Evolutionary conservation across 2,888 invertebrate genomes (phyloP).

Genomic region (Spatulosminthurus flaviceps): DNA sequence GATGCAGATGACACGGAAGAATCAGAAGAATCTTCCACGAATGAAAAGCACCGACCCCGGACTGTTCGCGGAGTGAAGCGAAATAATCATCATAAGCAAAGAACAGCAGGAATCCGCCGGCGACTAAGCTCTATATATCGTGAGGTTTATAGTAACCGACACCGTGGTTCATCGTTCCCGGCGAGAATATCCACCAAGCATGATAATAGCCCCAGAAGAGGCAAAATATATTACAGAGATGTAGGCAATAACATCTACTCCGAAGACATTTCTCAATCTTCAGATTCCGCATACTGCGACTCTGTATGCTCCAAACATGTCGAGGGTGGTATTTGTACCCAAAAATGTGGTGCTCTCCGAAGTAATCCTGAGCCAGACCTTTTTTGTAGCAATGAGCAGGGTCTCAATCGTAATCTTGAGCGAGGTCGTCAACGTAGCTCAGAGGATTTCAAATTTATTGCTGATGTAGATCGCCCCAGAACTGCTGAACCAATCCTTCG

Average conservation of each 20-base stretch:
- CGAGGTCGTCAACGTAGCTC: no score
- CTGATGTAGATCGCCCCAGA: no score
- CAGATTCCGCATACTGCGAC: conserved; percentile 61
- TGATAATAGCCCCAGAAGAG: conserved; percentile 10
- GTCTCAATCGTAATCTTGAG: no score
- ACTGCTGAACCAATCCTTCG: no score
- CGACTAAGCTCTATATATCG: conserved; percentile 59
- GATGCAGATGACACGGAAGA: conserved; percentile 44
- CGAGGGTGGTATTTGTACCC: not conserved
- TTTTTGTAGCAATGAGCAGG: no score
- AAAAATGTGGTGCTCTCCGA: not conserved
- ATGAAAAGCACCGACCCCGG: conserved; percentile 34
- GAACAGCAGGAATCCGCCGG: conserved; percentile 48
- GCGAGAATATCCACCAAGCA: conserved; percentile 35
- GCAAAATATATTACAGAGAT: not conserved
- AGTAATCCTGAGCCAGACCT: no score
- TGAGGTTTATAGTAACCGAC: conserved; percentile 50
- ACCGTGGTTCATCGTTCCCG: conserved; percentile 38
- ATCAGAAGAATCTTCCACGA: conserved; percentile 46
- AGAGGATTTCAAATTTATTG: no score
- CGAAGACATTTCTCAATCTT: conserved; percentile 51
- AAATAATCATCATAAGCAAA: conserved; percentile 7
- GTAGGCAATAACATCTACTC: not conserved
- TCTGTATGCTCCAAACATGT: conserved; percentile 41
- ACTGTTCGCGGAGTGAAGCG: conserved; percentile 62